Evolutionary conservation across 2,113 vertebrate genomes (phyloP), one percentile per base, ranked within the genome.

Genomic region (Myodes glareolus): DNA sequence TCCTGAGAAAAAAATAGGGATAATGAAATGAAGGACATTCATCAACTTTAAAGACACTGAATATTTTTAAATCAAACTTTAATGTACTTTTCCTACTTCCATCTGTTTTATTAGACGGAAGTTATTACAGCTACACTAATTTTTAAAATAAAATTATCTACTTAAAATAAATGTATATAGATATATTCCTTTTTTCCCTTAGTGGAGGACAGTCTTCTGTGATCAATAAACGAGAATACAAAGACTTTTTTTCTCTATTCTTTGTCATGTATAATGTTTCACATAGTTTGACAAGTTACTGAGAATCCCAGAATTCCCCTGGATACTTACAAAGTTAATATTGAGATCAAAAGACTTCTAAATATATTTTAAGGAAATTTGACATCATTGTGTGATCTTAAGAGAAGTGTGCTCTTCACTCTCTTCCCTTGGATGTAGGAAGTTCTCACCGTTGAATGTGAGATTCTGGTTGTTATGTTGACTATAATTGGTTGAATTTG

Each of bases 61-160:
- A 65, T 67, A 65, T 33, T 89, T 84, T 93, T 58, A 67, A 85
- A 58, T 77, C 21, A 78, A 72, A 84, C n/a, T 68, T 86, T 68
- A 80, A 21, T 36, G 5, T 50, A 12, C 12, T 84, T 91, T 84
- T 72, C 12, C n/a, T 84, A 16, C 1, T 31, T 19, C 1, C 0
- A 80, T 90, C 27, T 81, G 7, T 76, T 87, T 90, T 87, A 87
- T 88, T 88, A 16, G 42, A 81, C 58, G 93, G 47, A 88, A 70
- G 13, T 31, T 91, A 77, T 80, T 42, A 13, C 58, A 86, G 73
- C 2, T 63, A 72, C 13, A 77, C 92, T 78, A 29, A 2, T 61
- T 93, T 88, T 27, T 36, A 52, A 93, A 89, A 92, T 81, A 76
- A 73, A 90, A 84, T 77, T 45, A 58, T 63, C 4, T 16, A 68